phyloP scores from a whole-genome alignment of 2,797 vertebrate genomes.

The Oreochromis grahami region DNA sequence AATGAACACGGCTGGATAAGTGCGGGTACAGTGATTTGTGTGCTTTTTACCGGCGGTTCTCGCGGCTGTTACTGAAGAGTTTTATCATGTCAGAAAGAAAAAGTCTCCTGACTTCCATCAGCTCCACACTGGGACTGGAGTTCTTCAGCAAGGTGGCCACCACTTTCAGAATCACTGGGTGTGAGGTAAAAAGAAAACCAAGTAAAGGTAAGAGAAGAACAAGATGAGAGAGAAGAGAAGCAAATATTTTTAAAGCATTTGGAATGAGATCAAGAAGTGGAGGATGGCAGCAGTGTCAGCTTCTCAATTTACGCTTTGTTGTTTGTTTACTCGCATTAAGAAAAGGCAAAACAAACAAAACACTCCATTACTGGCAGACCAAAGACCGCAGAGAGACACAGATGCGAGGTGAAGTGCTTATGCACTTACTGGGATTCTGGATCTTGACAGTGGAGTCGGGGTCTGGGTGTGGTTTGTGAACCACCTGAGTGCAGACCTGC shows the following conservation, averaged over 20 bases:
- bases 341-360: neutral
- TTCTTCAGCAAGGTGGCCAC: conserved; percentile 97
- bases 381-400: neutral
- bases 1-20: neutral
- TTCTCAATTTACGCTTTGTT: conserved; percentile 18
- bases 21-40: neutral
- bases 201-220: neutral
- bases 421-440: conserved; percentile 95
- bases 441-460: conserved; percentile 99
- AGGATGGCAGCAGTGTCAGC: neutral
- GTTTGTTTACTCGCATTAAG: conserved; percentile 30
- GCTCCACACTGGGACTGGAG: conserved; percentile 90
- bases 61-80: conserved; percentile 98
- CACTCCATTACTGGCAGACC: conserved; percentile 12
- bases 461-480: conserved; percentile 97
- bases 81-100: conserved; percentile 99
- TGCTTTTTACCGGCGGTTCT: conserved; percentile 89
- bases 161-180: conserved; percentile 96
- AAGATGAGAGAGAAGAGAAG: neutral
- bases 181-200: neutral
- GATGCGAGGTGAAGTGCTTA: neutral
- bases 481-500: conserved; percentile 98
- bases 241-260: neutral
- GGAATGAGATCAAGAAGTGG: conserved; percentile 20
- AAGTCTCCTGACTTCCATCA: conserved; percentile 97